Conservation (phyloP, 2,113 vertebrate genomes). For the Takifugu bimaculatus region DNA sequence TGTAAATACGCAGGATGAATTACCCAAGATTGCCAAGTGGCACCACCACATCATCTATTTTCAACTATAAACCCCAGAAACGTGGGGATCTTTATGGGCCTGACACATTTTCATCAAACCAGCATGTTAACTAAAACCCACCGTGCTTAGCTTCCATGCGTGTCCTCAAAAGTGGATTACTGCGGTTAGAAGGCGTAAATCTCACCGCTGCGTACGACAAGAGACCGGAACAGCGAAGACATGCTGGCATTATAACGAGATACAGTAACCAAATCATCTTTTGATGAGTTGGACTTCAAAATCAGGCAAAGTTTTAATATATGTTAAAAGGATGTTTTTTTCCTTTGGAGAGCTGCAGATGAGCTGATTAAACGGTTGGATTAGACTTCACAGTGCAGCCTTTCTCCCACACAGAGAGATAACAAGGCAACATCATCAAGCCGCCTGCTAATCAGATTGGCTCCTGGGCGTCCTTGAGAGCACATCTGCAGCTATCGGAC, state of each 20-base stretch:
- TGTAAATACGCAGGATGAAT: neutral
- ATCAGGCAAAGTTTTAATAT: neutral
- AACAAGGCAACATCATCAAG: neutral
- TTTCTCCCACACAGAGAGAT: neutral
- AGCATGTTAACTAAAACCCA: too few species aligned
- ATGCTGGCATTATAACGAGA: neutral
- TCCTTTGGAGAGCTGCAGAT: constrained; percentile 2
- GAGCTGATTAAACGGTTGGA: constrained; percentile 12
- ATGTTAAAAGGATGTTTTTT: constrained; percentile 10
- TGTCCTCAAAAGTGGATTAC: too few species aligned
- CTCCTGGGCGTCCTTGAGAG: neutral
- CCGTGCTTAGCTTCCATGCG: too few species aligned
- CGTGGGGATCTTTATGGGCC: too few species aligned
- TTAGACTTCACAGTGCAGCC: constrained; percentile 1
- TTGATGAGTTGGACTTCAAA: neutral
- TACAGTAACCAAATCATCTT: neutral
- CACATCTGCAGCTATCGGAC: neutral
- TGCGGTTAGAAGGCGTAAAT: too few species aligned
- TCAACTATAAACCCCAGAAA: too few species aligned
- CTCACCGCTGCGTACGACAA: too few species aligned
- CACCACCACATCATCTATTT: too few species aligned
- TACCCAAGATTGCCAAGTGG: neutral
- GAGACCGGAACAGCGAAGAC: too few species aligned
- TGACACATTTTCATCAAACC: too few species aligned
- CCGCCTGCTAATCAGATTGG: neutral